Evolutionary conservation across 1,140 invertebrate genomes (phyloP), one percentile per base, ranked within the genome.

Genomic region (Pseudomyrmex sp.): DNA sequence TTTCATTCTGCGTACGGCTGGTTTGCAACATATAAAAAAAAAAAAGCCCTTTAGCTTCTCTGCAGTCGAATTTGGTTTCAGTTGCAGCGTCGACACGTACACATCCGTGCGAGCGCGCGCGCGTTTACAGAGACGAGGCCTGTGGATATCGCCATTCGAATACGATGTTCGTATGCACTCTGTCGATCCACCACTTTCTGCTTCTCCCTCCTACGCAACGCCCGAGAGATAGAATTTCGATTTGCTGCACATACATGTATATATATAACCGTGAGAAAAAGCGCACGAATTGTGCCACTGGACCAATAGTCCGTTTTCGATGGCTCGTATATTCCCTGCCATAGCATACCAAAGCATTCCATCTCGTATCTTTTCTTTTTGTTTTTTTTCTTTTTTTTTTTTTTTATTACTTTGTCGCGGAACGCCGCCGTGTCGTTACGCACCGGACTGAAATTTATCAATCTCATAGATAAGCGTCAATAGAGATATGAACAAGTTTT

Each of bases 1-100:
- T 89, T 89, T 85, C 88, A 62, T 46, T 35, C 75, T 62, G 62
- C 48, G 58, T 66, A 89, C 73, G 85, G 82, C 66, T 87, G 85
- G 89, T 88, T 90, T 90, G 84, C 76, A 88, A 59, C 61, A 63
- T 89, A 75, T 85, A 89, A 89, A 89, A 35, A 23, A 35, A 23
- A 18, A 35, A 88, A 89, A 74, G 82, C 73, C 85, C 66, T 89
- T 89, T 87, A 89, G 76, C 77, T 82, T 68, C 72, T 62, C 59
- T 74, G 62, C 88, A 85, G 84, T 86, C 77, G 88, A 86, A 86
- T 88, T 89, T 89, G 86, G 84, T 89, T 88, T 89, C 59, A 80
- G 75, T 80, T 80, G 76, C 66, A 79, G 26, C 50, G 20, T 13
- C 44, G 52, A 56, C 50, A 46, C 10, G n/a, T 3, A 20, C 18